phyloP scores from a whole-genome alignment of 2,797 vertebrate genomes.

The Chaetophractus vellerosus region DNA sequence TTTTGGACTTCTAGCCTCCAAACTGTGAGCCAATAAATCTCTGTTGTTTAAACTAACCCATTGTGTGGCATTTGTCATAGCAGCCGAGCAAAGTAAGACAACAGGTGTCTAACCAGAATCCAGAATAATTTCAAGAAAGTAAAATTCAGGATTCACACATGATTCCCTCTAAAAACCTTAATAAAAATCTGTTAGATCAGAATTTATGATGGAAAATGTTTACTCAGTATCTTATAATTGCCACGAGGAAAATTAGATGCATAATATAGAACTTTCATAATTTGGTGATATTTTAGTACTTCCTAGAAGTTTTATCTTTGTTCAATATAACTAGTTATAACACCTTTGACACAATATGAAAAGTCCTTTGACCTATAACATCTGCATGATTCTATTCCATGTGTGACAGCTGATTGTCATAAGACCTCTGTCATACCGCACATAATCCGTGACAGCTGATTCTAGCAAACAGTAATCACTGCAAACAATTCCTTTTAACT shows the following conservation, averaged over 20 bases:
- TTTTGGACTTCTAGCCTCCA: no score
- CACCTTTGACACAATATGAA: conserved; percentile 60
- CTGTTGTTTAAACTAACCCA: no score
- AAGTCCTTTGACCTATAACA: conserved; percentile 74
- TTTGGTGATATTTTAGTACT: conserved; percentile 1
- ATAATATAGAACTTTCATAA: conserved; percentile 58
- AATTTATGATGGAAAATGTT: conserved; percentile 56
- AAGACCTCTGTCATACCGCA: conserved; percentile 67
- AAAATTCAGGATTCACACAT: conserved; percentile 32
- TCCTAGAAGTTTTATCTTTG: conserved; percentile 26
- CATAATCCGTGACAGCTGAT: conserved; percentile 70
- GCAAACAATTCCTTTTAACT: conserved; percentile 65
- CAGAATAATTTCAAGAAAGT: conserved; percentile 40
- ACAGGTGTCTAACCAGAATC: not conserved
- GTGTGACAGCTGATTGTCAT: conserved; percentile 76
- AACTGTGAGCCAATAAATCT: no score
- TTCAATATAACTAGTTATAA: conserved; percentile 53
- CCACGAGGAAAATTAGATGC: conserved; percentile 30
- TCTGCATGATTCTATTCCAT: conserved; percentile 68
- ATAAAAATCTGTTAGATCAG: conserved; percentile 21
- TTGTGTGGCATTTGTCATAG: no score
- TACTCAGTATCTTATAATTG: not conserved
- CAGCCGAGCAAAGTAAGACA: no score
- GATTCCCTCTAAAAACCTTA: conserved; percentile 13
- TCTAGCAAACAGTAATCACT: conserved; percentile 30